Evolutionary conservation across 2,113 vertebrate genomes (phyloP), one percentile per base, ranked within the genome.

Genomic region (Saiga tatarica): DNA sequence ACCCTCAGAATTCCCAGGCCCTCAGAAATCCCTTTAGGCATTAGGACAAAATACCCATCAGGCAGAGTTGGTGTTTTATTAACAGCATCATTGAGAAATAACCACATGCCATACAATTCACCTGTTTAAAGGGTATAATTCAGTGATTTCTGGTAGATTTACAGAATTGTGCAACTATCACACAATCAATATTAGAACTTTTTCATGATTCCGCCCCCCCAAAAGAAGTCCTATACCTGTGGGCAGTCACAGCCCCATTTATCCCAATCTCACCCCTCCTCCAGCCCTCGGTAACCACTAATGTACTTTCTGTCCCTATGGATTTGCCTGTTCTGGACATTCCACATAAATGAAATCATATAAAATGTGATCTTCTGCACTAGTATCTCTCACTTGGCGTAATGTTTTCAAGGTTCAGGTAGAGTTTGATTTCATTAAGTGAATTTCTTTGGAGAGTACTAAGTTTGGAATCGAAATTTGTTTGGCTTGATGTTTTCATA

Each of bases 371-470:
- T 87, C 36, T 62, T 87, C 78, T 84, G 21, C 84, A 55, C 21
- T 55, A 28, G 12, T 10, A 47, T 53, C 57, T 81, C 87, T 89
- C 39, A 78, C 55, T 81, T 28, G 78, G n/a, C 19, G 30, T 55
- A 78, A 87, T 33, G 10, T 60, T 96, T 85, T 59, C 78, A 96
- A 89, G 23, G 47, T 85, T 96, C 53, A 76, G 10, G 11, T 3
- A 89, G 57, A 96, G 87, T 52, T 50, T 71, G 28, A 89, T 86
- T 79, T 64, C n/a, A 89, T 67, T 76, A 93, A 93, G 16, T 53
- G 16, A 87, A 79, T 96, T 85, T 96, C 59, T 86, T 95, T 84
- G 92, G 13, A 52, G n/a, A 91, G 14, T 87, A 92, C 21, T 67
- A 78, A 85, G 91, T 79, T 57, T 79, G 82, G 52, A 94, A 83